Conservation (phyloP, 2,113 vertebrate species). For the Amazona guildingii region DNA sequence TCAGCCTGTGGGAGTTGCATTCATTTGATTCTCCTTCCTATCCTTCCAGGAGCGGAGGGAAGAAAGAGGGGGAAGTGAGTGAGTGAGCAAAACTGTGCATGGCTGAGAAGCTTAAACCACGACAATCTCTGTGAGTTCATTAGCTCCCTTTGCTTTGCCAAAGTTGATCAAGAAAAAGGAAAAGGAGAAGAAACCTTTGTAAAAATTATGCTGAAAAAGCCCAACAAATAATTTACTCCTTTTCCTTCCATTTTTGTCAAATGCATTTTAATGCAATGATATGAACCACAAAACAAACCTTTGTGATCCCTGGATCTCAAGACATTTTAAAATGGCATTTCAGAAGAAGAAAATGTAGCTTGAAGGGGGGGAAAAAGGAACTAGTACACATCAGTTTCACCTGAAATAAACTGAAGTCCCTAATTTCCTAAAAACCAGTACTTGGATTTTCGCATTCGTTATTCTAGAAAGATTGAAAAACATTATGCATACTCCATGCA, state of each 20-base stretch:
- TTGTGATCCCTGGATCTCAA: not conserved
- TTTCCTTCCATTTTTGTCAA: not conserved
- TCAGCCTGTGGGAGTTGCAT: too few species aligned
- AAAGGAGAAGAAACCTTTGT: not conserved
- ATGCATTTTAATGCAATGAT: not conserved
- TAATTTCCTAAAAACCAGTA: not conserved
- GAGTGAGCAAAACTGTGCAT: too few species aligned
- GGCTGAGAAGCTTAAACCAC: too few species aligned
- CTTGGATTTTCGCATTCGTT: not conserved
- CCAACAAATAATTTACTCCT: not conserved
- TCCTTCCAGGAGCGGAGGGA: too few species aligned
- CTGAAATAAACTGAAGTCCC: not conserved
- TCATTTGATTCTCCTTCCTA: too few species aligned
- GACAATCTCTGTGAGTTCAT: not conserved
- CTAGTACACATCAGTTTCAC: not conserved
- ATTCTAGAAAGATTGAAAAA: not conserved
- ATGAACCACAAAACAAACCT: not conserved
- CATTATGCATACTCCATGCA: not conserved
- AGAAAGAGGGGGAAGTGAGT: too few species aligned
- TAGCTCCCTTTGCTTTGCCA: not conserved
- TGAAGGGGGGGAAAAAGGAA: not conserved
- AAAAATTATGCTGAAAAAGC: not conserved
- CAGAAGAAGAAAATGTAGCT: not conserved
- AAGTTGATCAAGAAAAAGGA: not conserved
- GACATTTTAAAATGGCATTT: not conserved